Conservation (phyloP, 2,113 vertebrate species). For the Hydrolagus affinis region DNA sequence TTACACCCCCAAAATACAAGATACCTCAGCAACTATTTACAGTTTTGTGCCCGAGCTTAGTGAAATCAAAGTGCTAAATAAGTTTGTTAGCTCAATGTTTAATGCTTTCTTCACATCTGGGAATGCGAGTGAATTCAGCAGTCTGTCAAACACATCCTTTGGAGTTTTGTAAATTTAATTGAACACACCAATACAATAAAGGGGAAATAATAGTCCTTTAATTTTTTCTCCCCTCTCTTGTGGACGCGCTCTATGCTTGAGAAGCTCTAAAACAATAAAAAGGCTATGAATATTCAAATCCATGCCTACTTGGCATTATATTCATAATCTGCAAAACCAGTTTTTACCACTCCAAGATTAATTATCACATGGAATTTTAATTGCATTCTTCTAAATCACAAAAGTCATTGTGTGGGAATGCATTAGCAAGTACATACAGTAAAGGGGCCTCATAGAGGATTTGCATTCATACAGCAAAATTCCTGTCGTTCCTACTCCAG, state of each 20-base stretch:
- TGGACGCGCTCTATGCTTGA: conserved; percentile 56
- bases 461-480: conserved; percentile 31
- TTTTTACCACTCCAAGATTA: conserved; percentile 67
- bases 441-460: conserved; percentile 43
- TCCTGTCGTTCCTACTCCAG: conserved; percentile 27
- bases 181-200: conserved; percentile 34
- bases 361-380: conserved; percentile 71
- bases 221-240: conserved; percentile 59
- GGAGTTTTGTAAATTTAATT: conserved; percentile 29
- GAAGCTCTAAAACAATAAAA: conserved; percentile 61
- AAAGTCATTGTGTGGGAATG: conserved; percentile 42
- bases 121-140: neutral
- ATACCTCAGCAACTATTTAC: neutral
- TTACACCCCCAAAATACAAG: neutral
- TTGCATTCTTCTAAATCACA: conserved; percentile 65
- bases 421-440: conserved; percentile 54
- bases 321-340: conserved; percentile 66
- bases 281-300: conserved; percentile 70
- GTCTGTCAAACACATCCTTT: conserved; percentile 10
- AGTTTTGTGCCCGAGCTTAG: neutral
- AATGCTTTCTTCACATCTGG: neutral
- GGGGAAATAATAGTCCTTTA: conserved; percentile 61
- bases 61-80: neutral
- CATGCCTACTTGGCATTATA: conserved; percentile 60
- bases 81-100: conserved; percentile 5